Base-by-base conservation (phyloP, 1,140 invertebrate species). In the Drosophila orena region DNA sequence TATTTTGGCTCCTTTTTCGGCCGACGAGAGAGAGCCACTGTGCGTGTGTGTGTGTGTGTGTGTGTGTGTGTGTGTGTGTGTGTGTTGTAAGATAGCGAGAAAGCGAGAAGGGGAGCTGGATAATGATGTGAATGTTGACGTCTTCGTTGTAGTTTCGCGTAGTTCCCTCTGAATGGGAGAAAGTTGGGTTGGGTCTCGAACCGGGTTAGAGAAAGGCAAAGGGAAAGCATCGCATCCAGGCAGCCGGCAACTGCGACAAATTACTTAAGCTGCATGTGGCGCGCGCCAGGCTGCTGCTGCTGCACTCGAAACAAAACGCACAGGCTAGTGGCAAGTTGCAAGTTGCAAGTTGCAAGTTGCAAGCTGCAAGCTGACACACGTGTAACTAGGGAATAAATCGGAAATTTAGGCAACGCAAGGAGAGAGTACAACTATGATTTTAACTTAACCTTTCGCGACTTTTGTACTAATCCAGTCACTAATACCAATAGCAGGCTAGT, bases 91-190 rank as follows among this genome's bases (percentile, higher is more conserved):
- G n/a, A 8, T 3, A 42, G 38, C 5, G 6, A 40, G n/a, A 8
- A 8, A 42, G 38, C 5, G 6, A 40, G 6, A 40, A 15, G 10
- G 3, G 8, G 15, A n/a, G 30, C 53, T 54, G 54, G 53, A 66
- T 66, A 42, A 57, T 47, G 46, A 59, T 70, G 56, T 71, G 56
- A 62, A 84, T 75, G 77, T 78, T 81, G 65, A 88, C 59, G 75
- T 86, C 71, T 86, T 86, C 69, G 83, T 88, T 88, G 75, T 86
- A 79, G 83, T 83, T 86, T 75, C 69, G 74, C 55, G 69, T 69
- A 77, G 74, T 68, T 57, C 52, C 11, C 47, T 59, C 43, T 49
- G 42, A 53, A 47, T 54, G 50, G 43, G 27, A 34, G 22, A n/a
- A 46, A 5, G 22, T 14, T 10, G 24, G 34, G 52, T 8, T 4